phyloP scores from a whole-genome alignment of 1,140 invertebrate species.

The Portunus trituberculatus region DNA sequence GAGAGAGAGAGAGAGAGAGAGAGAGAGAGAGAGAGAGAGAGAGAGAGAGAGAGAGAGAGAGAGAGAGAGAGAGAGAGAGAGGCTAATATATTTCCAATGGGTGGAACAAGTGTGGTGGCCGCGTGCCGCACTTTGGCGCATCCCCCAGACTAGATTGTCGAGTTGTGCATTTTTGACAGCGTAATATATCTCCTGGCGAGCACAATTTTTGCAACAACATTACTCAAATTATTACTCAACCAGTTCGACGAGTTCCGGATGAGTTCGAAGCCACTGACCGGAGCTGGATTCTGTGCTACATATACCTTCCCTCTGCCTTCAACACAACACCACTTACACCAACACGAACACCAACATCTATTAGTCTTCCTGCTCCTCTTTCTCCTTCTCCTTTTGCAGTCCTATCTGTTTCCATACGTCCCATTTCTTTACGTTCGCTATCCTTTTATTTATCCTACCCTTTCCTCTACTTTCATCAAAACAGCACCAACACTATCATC shows the following conservation, averaged over 20 bases:
- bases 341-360: not conserved
- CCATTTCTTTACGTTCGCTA: no score
- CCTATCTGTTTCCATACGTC: no score
- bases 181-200: not conserved
- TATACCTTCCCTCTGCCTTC: not conserved
- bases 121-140: not conserved
- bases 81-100: not conserved
- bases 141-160: not conserved
- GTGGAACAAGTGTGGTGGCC: not conserved
- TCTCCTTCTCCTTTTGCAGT: no score
- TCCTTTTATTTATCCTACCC: no score
- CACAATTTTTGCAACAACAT: not conserved
- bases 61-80: constrained; percentile 17
- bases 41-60: not conserved
- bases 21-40: no score
- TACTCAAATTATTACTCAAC: not conserved
- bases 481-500: no score
- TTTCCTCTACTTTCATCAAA: no score
- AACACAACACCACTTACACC: not conserved
- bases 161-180: constrained; percentile 2
- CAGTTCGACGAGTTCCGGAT: not conserved
- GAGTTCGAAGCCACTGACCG: no score
- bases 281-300: no score
- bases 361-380: no score
- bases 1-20: no score